phyloP scores from a whole-genome alignment of 2,888 invertebrate species.

The Cheilosia scutellata region DNA sequence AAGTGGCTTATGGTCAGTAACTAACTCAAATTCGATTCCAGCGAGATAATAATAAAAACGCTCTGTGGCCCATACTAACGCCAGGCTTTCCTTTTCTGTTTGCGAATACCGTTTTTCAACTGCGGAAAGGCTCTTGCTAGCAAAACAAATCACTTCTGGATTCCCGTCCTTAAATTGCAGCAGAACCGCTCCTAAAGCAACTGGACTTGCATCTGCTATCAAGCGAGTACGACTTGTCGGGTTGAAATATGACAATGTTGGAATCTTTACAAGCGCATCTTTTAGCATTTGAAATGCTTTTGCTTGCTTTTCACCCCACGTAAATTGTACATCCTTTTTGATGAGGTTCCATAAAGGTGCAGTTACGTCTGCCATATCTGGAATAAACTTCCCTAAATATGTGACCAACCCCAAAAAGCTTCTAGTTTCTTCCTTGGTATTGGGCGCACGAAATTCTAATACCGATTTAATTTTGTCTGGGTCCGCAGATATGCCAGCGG shows the following conservation, averaged over 20 bases:
- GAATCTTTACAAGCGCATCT: neutral
- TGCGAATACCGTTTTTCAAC: conserved; percentile 79
- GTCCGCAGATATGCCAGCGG: conserved; percentile 49
- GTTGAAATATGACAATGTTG: conserved; percentile 27
- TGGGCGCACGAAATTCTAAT: conserved; percentile 62
- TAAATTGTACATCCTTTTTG: conserved; percentile 60
- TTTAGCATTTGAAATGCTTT: conserved; percentile 50
- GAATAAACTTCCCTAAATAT: conserved; percentile 70
- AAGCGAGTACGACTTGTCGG: conserved; percentile 3
- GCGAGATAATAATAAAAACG: conserved; percentile 65
- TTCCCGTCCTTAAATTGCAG: conserved; percentile 60
- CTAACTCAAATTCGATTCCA: conserved; percentile 65
- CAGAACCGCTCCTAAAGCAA: conserved; percentile 13
- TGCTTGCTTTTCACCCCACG: conserved; percentile 51
- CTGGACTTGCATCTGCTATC: conserved; percentile 39
- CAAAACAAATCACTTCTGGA: conserved; percentile 81
- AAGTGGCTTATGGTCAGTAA: conserved; percentile 72
- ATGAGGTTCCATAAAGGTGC: conserved; percentile 50
- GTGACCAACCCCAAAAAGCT: conserved; percentile 66
- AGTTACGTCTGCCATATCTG: conserved; percentile 60
- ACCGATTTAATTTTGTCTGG: conserved; percentile 70
- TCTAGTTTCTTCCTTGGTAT: conserved; percentile 56
- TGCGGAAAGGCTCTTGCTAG: conserved; percentile 80
- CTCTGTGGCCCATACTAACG: conserved; percentile 52
- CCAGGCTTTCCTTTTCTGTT: conserved; percentile 58